Evolutionary conservation across 2,888 invertebrate genomes (phyloP), one percentile per base, ranked within the genome.

Genomic region (Orthosia gothica): DNA sequence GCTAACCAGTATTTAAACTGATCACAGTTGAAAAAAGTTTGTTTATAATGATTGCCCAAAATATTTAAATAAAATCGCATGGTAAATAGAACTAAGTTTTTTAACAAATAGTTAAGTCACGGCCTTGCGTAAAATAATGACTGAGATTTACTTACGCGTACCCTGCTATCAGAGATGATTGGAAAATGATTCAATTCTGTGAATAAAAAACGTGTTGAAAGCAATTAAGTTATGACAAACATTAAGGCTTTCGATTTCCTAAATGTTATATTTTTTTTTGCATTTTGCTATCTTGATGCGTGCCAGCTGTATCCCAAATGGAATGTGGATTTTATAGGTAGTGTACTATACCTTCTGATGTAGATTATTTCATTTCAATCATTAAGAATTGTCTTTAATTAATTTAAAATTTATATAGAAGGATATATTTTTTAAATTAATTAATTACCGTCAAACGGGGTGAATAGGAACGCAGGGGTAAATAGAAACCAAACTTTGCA

Each of bases 121-220:
- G 71, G 45, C 84, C 75, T 75, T 73, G 84, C 71, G 63, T 57
- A 66, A 45, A 57, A 70, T 83, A 74, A 84, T 66, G 84, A 70
- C 55, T 47, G 32, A 12, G 16, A 26, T 72, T 79, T 23, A 86
- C 55, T 79, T 70, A 70, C 67, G 66, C 71, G 61, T 59, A 59
- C 32, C 47, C 26, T 47, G 49, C 23, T 69, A 54, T 62, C 32
- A 64, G 49, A 71, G 26, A 32, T 49, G 13, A 45, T 68, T 54
- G 15, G 57, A 76, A 76, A 52, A 57, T 18, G 5, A 62, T 74
- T 81, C 9, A 12, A 32, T 57, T 16, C 45, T 23, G 55, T n/a
- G 2, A 74, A 50, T 50, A 26, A 50, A 80, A 54, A 15, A 3
- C 40, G n/a, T 54, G 11, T 15, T 16, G 1, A 40, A 40, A 49